A percentile compares a stretch with the other conserved stretches of the same genome.
These are phyloP conservation scores for Poecilia picta DNA, from an alignment of 2,797 vertebrate genomes.

Conservation along the genomic window DNA sequence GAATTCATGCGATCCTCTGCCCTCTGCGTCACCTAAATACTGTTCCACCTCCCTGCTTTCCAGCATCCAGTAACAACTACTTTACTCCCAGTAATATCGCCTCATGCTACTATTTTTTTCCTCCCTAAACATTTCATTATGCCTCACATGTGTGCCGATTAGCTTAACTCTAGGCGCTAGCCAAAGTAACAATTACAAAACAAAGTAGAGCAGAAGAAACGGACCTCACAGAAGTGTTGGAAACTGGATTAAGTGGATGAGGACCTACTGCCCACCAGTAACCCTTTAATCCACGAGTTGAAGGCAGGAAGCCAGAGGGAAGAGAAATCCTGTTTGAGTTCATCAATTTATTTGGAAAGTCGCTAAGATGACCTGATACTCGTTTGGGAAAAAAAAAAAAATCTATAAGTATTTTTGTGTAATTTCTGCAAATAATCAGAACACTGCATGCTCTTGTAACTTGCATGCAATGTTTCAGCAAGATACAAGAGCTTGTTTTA, in stretches of 20 bases:
- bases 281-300: conserved; percentile 65
- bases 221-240: conserved; percentile 41
- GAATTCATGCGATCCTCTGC: conserved; percentile 64
- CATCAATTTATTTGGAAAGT: not conserved
- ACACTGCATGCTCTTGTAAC: too few species aligned
- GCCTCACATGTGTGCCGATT: conserved; percentile 5
- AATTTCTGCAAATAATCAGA: too few species aligned
- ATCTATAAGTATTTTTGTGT: too few species aligned
- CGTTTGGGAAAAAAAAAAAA: not conserved
- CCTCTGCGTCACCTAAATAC: conserved; percentile 59
- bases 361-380: not conserved
- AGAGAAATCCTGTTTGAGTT: conserved; percentile 16
- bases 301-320: conserved; percentile 46
- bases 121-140: not conserved
- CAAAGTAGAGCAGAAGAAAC: conserved; percentile 25
- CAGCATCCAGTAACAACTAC: conserved; percentile 16
- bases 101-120: not conserved
- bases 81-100: not conserved
- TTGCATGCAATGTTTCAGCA: too few species aligned
- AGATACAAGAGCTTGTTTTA: too few species aligned
- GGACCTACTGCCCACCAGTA: conserved; percentile 61
- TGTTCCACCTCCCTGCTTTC: conserved; percentile 32
- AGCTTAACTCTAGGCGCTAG: not conserved
- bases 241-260: conserved; percentile 64
- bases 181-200: not conserved